Evolutionary conservation across 2,113 vertebrate genomes (phyloP), one percentile per base, ranked within the genome.

Genomic region (Malurus cyaneus): DNA sequence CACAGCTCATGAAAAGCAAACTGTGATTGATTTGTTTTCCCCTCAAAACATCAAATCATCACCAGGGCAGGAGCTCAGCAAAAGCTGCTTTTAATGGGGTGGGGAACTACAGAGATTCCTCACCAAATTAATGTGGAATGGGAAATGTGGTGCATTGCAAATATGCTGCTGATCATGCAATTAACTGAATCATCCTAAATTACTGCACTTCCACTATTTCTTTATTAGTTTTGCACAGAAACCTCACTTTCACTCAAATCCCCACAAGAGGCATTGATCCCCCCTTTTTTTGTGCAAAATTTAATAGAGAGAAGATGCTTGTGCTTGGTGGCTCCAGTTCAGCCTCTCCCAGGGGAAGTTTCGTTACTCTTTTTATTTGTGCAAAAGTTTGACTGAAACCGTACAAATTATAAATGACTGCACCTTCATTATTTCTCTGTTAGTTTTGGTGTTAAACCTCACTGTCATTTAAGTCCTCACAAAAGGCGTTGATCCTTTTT

Each of bases 21-120:
- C 39, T 49, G 39, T 88, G 91, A 96, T 78, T 92, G 93, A 93
- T 91, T 95, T 95, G 88, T 92, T 96, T 94, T 87, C 66, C 59
- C 50, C 46, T 24, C 46, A 56, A 11, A 59, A 39, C 57, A 84
- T 92, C 88, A 86, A 94, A 84, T 95, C 72, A 95, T 82, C 71
- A 46, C 80, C 64, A 70, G 20, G 57, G 41, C 67, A 34, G 1
- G 12, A 67, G 59, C 73, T 84, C 74, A 76, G 54, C 44, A 78
- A 80, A 90, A 69, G 24, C 65, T 46, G 61, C 28, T 82, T 88
- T 77, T 91, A 92, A 93, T 70, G 70, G 32, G 18, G 15, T 87
- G 47, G 82, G 73, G 71, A 92, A 54, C 46, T 67, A 34, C 47
- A 23, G 28, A 79, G 64, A 61, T 86, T 81, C 86, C 80, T 92